Conservation (phyloP, 2,797 vertebrate species). For the Xiphorhynchus erythropygius region DNA sequence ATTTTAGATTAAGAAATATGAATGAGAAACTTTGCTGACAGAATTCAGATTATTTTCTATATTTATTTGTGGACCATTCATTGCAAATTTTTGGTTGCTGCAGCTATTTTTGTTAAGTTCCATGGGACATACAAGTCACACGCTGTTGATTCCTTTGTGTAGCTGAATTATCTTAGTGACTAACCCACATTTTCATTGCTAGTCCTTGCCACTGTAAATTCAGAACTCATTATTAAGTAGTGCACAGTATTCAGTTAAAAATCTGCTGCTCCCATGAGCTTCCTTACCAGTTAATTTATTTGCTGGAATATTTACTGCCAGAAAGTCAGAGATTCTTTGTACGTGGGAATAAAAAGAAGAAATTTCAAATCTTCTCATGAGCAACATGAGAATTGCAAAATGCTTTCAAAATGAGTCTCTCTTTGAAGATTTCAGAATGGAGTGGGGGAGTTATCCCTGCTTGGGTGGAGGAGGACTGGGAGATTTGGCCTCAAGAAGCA, state of each 20-base stretch:
- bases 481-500: fast-evolving
- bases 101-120: not conserved
- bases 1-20: not conserved
- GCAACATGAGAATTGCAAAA: not conserved
- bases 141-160: not conserved
- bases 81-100: not conserved
- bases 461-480: not conserved
- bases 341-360: not conserved
- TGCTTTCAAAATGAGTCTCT: not conserved
- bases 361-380: not conserved
- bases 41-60: not conserved
- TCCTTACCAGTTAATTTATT: not conserved
- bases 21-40: not conserved
- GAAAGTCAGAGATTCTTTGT: not conserved
- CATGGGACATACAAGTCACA: not conserved
- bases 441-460: not conserved
- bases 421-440: not conserved
- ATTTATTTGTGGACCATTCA: not conserved
- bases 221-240: not conserved
- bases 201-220: not conserved
- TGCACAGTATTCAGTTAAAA: not conserved
- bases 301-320: not conserved
- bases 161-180: not conserved
- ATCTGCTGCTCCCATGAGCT: not conserved
- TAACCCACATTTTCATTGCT: not conserved